Conservation (phyloP, 2,888 invertebrate species). For the Noctua janthe region DNA sequence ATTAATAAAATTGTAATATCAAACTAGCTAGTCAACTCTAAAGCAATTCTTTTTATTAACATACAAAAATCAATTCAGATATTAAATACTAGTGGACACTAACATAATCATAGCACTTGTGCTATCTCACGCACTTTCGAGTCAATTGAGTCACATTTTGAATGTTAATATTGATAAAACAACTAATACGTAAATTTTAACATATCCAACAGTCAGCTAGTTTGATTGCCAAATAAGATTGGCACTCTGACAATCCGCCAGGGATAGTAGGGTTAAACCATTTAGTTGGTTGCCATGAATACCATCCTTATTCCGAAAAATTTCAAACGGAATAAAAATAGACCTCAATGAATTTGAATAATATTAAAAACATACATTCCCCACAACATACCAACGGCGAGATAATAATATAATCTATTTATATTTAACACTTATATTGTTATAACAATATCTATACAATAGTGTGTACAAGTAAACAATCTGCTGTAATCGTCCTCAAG, state of each 20-base stretch:
- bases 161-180: conserved; percentile 60
- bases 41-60: conserved; percentile 70
- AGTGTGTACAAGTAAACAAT: conserved; percentile 79
- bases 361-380: conserved; percentile 87
- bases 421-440: conserved; percentile 86
- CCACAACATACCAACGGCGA: conserved; percentile 80
- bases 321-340: conserved; percentile 71
- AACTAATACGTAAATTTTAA: conserved; percentile 55
- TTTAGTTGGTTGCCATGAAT: conserved; percentile 21
- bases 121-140: conserved; percentile 66
- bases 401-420: conserved; percentile 82
- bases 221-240: conserved; percentile 52
- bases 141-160: conserved; percentile 67
- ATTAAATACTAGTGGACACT: conserved; percentile 68
- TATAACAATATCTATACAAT: conserved; percentile 84
- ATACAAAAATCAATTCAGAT: conserved; percentile 69
- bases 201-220: conserved; percentile 59
- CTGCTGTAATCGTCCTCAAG: conserved; percentile 72
- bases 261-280: conserved; percentile 19
- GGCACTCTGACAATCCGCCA: conserved; percentile 20
- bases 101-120: conserved; percentile 71
- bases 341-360: conserved; percentile 82
- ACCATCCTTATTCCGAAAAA: conserved; percentile 36
- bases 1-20: conserved; percentile 65
- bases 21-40: conserved; percentile 68